Base-by-base conservation (phyloP, 1,140 invertebrate species). In the Scaptomyza montana region DNA sequence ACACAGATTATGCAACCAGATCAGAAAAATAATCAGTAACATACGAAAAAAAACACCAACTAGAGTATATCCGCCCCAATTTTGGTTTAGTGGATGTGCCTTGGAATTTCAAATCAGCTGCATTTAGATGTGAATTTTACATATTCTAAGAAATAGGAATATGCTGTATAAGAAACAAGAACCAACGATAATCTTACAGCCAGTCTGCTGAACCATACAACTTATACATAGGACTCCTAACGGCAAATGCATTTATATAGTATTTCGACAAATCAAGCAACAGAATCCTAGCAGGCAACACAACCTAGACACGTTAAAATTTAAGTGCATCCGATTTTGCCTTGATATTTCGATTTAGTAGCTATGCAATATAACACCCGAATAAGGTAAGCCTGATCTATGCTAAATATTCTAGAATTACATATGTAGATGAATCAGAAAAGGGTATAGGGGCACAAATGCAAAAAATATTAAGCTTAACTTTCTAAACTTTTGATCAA, bases 271-370 rank as follows among this genome's bases (percentile, higher is more conserved):
- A 72, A 71, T 60, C 54, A 54, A 74, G 59, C 7, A 36, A 36
- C 21, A 1, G 21, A 7, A 63, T 41, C 65, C 46, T 56, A 65
- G 43, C 43, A 80, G 33, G 36, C 46, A 8, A 25, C 30, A 51
- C 12, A n/a, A 53, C 10, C 12, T 41, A 10, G 39, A 16, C 16
- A 16, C 16, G 16, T 16, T 16, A 16, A 45, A 45, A 25, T 41
- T 41, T 9, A 50, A 45, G 41, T 39, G 21, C 57, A 54, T 65
- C 21, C 47, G 57, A 79, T 45, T 80, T 13, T 65, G 78, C 78
- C 79, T 81, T 74, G 72, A 53, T 78, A 54, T 21, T 68, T 71
- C 59, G 62, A 82, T 80, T 82, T 82, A 63, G 62, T 82, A 78
- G 79, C 80, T 82, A 81, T 74, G 70, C 74, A 66, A 68, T 77